A percentile compares a stretch with the other conserved stretches of the same genome.
phyloP scores from a whole-genome alignment of 2,797 vertebrate species.

The Triplophysa bombifrons region DNA sequence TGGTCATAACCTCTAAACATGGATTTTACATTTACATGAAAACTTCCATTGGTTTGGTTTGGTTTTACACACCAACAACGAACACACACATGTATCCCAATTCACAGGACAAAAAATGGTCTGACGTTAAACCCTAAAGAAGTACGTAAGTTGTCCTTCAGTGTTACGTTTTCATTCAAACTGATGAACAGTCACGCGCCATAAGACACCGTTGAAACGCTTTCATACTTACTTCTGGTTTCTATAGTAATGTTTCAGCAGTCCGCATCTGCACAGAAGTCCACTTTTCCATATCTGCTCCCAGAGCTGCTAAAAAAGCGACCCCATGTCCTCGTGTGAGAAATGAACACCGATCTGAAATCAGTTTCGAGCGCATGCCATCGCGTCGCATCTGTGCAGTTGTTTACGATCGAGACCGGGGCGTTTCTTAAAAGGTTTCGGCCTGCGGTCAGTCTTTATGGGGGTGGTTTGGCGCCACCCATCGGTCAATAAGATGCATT shows the following conservation, averaged over 20 bases:
- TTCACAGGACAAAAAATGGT: not conserved
- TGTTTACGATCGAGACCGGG: constrained; percentile 45
- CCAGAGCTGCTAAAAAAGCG: not conserved
- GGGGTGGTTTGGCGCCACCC: constrained; percentile 45
- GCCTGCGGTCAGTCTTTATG: not conserved
- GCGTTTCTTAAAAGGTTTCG: constrained; percentile 40
- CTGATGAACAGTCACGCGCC: not conserved
- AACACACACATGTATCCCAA: not conserved
- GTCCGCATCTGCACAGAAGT: constrained; percentile 24
- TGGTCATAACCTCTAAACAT: not conserved
- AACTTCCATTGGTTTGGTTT: too few species aligned
- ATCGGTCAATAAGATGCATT: constrained; percentile 25
- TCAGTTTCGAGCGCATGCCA: constrained; percentile 18
- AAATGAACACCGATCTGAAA: constrained; percentile 29
- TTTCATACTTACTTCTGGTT: constrained; percentile 50
- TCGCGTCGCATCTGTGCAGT: constrained; percentile 46
- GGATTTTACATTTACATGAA: not conserved
- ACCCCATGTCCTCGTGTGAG: not conserved
- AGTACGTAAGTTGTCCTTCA: not conserved
- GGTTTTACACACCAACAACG: not conserved
- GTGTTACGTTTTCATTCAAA: not conserved
- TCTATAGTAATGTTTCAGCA: constrained; percentile 35
- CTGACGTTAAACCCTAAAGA: not conserved
- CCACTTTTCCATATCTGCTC: constrained; percentile 22
- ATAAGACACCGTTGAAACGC: not conserved